Evolutionary conservation across 2,888 invertebrate genomes (phyloP), one percentile per base, ranked within the genome.

Genomic region (Mamestra brassicae): DNA sequence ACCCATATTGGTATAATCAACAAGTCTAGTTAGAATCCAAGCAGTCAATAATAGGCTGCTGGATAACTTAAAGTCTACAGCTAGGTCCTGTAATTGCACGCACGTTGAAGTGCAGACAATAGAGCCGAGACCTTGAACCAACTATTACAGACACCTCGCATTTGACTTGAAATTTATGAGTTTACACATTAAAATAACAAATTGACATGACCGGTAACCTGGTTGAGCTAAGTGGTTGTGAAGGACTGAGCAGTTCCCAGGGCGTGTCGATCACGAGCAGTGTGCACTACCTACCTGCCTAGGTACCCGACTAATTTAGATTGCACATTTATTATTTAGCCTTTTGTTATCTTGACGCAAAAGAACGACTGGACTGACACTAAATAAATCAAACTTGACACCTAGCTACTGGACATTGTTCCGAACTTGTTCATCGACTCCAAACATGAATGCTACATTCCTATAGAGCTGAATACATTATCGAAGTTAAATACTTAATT

Each of bases 241-340:
- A 94, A 94, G 94, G 94, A 93, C 93, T 89, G 88, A 82, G 86
- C 87, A 89, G 89, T 91, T 87, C 90, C 88, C 89, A 91, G 93
- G 96, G 95, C 89, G 95, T 92, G 96, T 94, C 95, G 89, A 90
- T 94, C 96, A 95, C 96, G 96, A 94, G 89, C 89, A 85, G 88
- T 87, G 88, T 88, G 87, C 85, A 83, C 83, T 45, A 11, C 11
- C 70, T 85, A 85, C 79, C 81, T 82, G 81, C 81, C 81, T 47
- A 15, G 47, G 13, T 45, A 80, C 87, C 87, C 83, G 85, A 83
- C 84, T 89, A 89, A 91, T 92, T 90, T 91, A 89, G 88, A 89
- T 91, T 88, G 80, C 86, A 87, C 87, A 89, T 91, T 93, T 91
- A 91, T 90, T 91, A 92, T 89, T 92, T 90, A 80, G 85, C 90